Base-by-base conservation (phyloP, 1,140 invertebrate species). In the Bombyx mori region DNA sequence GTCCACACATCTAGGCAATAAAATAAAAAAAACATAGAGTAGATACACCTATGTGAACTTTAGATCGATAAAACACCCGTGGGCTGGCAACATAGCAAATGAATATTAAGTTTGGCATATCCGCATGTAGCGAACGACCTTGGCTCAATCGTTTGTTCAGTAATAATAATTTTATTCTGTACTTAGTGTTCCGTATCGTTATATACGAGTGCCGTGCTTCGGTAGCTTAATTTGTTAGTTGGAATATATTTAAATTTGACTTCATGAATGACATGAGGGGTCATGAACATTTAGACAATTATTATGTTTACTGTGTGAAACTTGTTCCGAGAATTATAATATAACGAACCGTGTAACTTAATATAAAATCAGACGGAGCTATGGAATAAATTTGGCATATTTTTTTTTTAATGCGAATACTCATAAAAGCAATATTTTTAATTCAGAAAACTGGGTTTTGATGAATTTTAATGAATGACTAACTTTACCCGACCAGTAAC, bases 61-160 rank as follows among this genome's bases (percentile, higher is more conserved):
- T 35, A 51, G 50, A 51, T 51, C 10, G 42, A 35, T 9, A 51
- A 51, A 35, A 51, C 50, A 26, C 6, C 50, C 61, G 76, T 77
- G 69, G 73, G 75, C 66, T 75, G 73, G 71, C 60, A 70, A 73
- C 73, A 55, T 58, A 77, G 65, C 65, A 63, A 70, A 72, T 69
- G 72, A 77, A 74, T 77, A 73, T 76, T 79, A 79, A 79, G 69
- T 73, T 79, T 54, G 70, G 69, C 69, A 70, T 78, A 79, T 83
- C 79, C 80, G 77, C 71, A 75, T 81, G 60, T 69, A 61, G 44
- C 57, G 55, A 53, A 10, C 52, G 79, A 57, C 82, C 79, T 85
- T 82, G 80, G 72, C 60, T 68, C 63, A 54, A 64, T 63, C 44
- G 45, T 55, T 73, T 57, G 70, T 68, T 77, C 61, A 66, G 59